A percentile compares a stretch with the other conserved stretches of the same genome.
phyloP scores from a whole-genome alignment of 64 coral and sea anemone genomes.

The Actinia tenebrosa region DNA sequence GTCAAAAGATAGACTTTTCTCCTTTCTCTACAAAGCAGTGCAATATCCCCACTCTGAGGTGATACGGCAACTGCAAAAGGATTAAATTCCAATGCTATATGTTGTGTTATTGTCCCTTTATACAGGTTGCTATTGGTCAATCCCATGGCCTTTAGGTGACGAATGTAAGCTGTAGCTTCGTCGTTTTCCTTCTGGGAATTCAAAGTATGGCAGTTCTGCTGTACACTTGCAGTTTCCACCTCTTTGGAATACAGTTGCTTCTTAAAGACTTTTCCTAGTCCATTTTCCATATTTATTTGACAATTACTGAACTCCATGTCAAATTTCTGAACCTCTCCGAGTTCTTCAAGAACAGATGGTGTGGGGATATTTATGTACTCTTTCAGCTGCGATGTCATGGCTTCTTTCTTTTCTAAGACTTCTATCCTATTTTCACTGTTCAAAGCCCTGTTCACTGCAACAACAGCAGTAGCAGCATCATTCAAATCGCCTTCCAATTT shows the following conservation, averaged over 20 bases:
- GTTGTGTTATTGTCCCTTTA: not conserved
- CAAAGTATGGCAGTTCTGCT: too few relatives aligned
- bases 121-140: not conserved
- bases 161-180: too few relatives aligned
- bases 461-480: not conserved
- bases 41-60: constrained; percentile 26
- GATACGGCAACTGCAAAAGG: constrained; percentile 18
- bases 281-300: not conserved
- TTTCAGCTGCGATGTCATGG: not conserved
- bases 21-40: constrained; percentile 22
- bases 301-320: not conserved
- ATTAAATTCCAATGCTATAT: not conserved
- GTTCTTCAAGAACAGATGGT: not conserved
- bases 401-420: not conserved
- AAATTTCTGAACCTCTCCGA: not conserved
- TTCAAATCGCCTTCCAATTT: not conserved
- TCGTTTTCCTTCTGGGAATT: too few relatives aligned
- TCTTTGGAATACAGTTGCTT: too few relatives aligned
- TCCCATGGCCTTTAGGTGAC: too few relatives aligned
- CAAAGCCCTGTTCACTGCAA: not conserved
- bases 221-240: too few relatives aligned
- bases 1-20: constrained; percentile 23
- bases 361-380: not conserved
- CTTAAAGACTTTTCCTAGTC: not conserved
- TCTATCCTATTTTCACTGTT: not conserved